These are phyloP conservation scores for Muntiacus muntjak DNA, from an alignment of 2,113 vertebrate species.

Conservation along the genomic window DNA sequence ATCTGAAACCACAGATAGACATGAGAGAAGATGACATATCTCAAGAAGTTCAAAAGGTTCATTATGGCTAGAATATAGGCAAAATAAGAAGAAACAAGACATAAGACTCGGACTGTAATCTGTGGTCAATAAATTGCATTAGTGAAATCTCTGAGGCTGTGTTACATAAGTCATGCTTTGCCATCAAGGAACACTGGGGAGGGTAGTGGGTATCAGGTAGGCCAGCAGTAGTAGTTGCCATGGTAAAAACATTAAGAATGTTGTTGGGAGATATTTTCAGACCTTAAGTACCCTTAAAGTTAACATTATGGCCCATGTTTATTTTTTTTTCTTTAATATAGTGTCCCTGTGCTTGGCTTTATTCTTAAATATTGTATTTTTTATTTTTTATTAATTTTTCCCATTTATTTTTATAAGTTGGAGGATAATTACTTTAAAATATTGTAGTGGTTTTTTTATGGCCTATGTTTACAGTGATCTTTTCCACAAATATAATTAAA, in stretches of 20 bases:
- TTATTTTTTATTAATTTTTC: no score
- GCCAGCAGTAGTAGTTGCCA: not conserved
- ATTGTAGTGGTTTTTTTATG: not conserved
- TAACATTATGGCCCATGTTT: not conserved
- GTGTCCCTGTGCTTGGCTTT: no score
- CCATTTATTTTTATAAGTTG: no score
- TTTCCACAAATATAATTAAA: constrained; percentile 29
- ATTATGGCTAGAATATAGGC: not conserved
- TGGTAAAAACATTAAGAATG: not conserved
- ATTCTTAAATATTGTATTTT: no score
- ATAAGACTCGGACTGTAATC: not conserved
- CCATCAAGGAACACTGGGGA: not conserved
- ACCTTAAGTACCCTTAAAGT: not conserved
- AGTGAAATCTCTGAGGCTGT: not conserved
- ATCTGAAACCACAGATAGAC: not conserved
- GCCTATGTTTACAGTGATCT: not conserved
- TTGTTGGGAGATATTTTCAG: not conserved
- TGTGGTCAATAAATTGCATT: not conserved
- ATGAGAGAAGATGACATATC: not conserved
- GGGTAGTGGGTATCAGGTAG: not conserved
- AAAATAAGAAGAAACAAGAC: not conserved
- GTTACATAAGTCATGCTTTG: not conserved
- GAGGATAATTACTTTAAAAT: no score
- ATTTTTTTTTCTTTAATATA: no score
- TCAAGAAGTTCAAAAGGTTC: not conserved